phyloP scores from a whole-genome alignment of 2,888 invertebrate species.

The Caenorhabditis japonica region DNA sequence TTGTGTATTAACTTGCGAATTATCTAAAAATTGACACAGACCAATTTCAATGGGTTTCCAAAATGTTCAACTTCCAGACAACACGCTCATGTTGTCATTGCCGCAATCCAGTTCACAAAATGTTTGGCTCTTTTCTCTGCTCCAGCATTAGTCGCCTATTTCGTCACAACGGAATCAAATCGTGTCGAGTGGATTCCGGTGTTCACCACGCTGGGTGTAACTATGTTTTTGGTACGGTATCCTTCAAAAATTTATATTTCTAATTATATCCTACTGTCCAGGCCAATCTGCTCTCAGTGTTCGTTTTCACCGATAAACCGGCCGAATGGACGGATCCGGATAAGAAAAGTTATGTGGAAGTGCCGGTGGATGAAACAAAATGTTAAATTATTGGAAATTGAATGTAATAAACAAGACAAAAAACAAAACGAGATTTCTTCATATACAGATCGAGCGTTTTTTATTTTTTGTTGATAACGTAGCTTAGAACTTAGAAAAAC shows the following conservation, averaged over 20 bases:
- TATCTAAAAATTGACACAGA: too few relatives aligned
- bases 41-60: too few relatives aligned
- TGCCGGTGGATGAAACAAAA: slow-evolving; percentile 26
- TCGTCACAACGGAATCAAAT: slow-evolving; percentile 54
- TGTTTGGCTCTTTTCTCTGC: slow-evolving; percentile 66
- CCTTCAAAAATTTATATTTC: too few relatives aligned
- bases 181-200: slow-evolving; percentile 44
- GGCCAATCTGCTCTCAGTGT: slow-evolving; percentile 39
- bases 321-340: slow-evolving; percentile 42
- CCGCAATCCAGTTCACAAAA: slow-evolving; percentile 66
- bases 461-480: background rate
- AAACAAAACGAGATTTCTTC: background rate
- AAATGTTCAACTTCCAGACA: slow-evolving; percentile 6
- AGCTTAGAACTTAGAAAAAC: background rate
- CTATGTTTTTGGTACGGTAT: slow-evolving; percentile 32
- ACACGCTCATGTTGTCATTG: slow-evolving; percentile 60
- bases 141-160: slow-evolving; percentile 60
- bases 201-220: slow-evolving; percentile 15
- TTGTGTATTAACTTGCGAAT: too few relatives aligned
- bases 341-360: slow-evolving; percentile 18
- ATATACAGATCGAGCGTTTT: background rate
- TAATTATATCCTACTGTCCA: too few relatives aligned
- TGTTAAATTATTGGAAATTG: slow-evolving; percentile 4
- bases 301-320: slow-evolving; percentile 49
- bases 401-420: background rate